A percentile compares a stretch with the other conserved stretches of the same genome.
Conservation (phyloP, 2,113 vertebrate species). For the Heterotis niloticus region DNA sequence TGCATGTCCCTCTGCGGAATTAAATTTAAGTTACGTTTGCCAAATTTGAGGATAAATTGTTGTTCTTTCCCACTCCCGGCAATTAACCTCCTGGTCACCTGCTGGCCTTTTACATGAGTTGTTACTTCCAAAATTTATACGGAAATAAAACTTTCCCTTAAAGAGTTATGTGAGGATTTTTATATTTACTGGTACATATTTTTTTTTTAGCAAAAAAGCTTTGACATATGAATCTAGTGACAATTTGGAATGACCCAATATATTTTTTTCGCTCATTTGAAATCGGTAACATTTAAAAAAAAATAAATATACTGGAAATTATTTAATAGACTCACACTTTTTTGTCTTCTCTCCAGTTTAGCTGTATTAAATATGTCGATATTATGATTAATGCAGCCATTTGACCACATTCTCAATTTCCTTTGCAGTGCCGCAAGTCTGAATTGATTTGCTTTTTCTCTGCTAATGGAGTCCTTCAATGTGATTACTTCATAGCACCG, state of each 20-base stretch:
- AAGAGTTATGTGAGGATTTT: not conserved
- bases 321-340: slow-evolving; percentile 5
- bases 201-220: slow-evolving; percentile 14
- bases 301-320: not conserved
- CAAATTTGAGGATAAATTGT: not conserved
- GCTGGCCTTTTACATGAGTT: not conserved
- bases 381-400: slow-evolving; percentile 19
- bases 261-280: not conserved
- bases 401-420: slow-evolving; percentile 6
- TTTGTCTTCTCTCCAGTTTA: slow-evolving; percentile 9
- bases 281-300: slow-evolving; percentile 6
- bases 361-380: slow-evolving; percentile 14
- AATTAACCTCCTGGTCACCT: not conserved
- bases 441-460: slow-evolving; percentile 29
- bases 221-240: not conserved
- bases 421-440: not conserved
- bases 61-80: no score
- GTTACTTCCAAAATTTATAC: not conserved
- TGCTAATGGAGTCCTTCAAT: slow-evolving; percentile 24
- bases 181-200: not conserved
- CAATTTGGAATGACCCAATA: not conserved
- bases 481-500: slow-evolving; percentile 23
- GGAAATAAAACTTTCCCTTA: not conserved
- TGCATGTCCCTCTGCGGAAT: no score
- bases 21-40: no score